Evolutionary conservation across 1,140 invertebrate genomes (phyloP).

Genomic region (Camponotus vicinus): DNA sequence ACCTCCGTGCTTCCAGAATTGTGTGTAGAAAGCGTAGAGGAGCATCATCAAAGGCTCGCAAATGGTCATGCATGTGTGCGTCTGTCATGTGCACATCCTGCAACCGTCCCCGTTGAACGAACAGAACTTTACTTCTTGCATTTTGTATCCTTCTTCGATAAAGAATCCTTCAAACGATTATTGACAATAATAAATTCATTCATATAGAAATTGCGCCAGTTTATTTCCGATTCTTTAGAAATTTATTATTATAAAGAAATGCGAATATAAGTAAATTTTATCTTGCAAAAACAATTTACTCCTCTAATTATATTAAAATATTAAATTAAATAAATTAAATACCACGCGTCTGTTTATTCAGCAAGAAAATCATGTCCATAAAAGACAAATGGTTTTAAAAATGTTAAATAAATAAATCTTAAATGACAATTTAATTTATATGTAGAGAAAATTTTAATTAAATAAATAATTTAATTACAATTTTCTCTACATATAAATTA

Average conservation of each 20-base stretch:
- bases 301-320: neutral
- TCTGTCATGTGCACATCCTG: constrained; percentile 31
- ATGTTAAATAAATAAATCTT: neutral
- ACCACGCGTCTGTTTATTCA: neutral
- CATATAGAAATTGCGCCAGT: neutral
- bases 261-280: neutral
- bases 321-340: neutral
- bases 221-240: neutral
- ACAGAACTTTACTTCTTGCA: neutral
- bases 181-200: neutral
- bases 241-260: neutral
- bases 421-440: neutral
- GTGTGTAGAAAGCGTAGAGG: constrained; percentile 76
- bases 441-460: neutral
- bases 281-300: neutral
- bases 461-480: neutral
- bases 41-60: constrained; percentile 49
- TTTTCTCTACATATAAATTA: neutral
- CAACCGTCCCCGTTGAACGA: neutral
- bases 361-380: neutral
- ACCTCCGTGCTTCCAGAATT: constrained; percentile 68
- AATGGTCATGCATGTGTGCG: constrained; percentile 19
- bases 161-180: neutral
- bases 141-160: neutral
- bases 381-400: neutral